Percentiles rank a stretch among this genome's conserved stretches.
These are phyloP conservation scores for Stichodactyla helianthus DNA, from an alignment of 64 coral and sea anemone species.

Conservation along the genomic window DNA sequence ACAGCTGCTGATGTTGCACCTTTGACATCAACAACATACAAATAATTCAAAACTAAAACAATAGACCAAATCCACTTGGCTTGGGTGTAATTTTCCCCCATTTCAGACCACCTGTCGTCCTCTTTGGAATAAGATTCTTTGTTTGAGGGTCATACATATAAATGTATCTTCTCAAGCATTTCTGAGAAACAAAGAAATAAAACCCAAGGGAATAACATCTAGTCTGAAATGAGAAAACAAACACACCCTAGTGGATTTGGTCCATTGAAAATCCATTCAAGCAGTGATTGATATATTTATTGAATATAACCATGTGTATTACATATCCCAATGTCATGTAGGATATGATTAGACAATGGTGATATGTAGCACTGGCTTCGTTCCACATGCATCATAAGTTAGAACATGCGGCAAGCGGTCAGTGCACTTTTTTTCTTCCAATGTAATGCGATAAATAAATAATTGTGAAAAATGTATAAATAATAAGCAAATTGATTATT, in stretches of 20 bases:
- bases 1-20: slow-evolving; percentile 81
- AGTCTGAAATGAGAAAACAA: too few species aligned
- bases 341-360: slow-evolving; percentile 1
- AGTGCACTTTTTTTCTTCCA: neutral
- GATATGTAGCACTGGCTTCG: slow-evolving; percentile 19
- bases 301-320: slow-evolving; percentile 1
- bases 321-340: neutral
- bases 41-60: neutral
- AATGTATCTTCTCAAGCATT: too few species aligned
- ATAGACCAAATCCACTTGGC: too few species aligned
- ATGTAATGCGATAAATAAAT: too few species aligned
- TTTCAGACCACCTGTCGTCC: neutral
- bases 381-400: neutral
- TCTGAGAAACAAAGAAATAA: too few species aligned
- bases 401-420: neutral
- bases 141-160: too few species aligned
- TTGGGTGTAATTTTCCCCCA: neutral
- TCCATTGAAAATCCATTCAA: too few species aligned
- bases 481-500: too few species aligned
- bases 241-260: too few species aligned
- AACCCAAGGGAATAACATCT: too few species aligned
- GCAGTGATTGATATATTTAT: neutral
- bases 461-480: too few species aligned
- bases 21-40: neutral
- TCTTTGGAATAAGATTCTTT: neutral